A percentile compares a stretch with the other conserved stretches of the same genome.
Conservation (phyloP, 1,140 invertebrate genomes). For the Atta cephalotes region DNA sequence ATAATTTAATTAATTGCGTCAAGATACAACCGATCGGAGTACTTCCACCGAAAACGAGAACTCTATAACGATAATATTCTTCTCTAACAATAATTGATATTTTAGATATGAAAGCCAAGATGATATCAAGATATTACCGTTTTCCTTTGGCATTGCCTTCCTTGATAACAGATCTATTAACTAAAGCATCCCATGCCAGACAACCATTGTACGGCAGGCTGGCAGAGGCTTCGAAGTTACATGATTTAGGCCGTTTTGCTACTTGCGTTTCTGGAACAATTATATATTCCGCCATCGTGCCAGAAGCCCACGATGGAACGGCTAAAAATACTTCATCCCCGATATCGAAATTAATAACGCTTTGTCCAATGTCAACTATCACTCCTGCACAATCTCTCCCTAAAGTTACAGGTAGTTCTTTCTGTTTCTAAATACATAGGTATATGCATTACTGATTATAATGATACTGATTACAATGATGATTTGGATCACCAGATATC, state of each 20-base stretch:
- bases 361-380: conserved; percentile 88
- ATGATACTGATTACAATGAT: neutral
- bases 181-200: conserved; percentile 89
- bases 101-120: neutral
- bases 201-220: conserved; percentile 91
- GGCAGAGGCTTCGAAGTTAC: conserved; percentile 90
- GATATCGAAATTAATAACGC: conserved; percentile 88
- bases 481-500: neutral
- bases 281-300: conserved; percentile 89
- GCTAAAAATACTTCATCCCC: conserved; percentile 90
- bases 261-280: conserved; percentile 87
- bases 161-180: conserved; percentile 86
- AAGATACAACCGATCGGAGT: conserved; percentile 91
- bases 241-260: conserved; percentile 89
- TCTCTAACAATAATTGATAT: neutral
- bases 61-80: conserved; percentile 84
- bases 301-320: conserved; percentile 87
- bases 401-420: conserved; percentile 88
- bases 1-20: conserved; percentile 90
- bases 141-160: conserved; percentile 87
- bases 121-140: conserved; percentile 83
- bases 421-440: conserved; percentile 71
- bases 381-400: conserved; percentile 91
- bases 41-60: conserved; percentile 90
- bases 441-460: conserved; percentile 7